Conservation (phyloP, 2,797 vertebrate genomes). For the Nasua narica region DNA sequence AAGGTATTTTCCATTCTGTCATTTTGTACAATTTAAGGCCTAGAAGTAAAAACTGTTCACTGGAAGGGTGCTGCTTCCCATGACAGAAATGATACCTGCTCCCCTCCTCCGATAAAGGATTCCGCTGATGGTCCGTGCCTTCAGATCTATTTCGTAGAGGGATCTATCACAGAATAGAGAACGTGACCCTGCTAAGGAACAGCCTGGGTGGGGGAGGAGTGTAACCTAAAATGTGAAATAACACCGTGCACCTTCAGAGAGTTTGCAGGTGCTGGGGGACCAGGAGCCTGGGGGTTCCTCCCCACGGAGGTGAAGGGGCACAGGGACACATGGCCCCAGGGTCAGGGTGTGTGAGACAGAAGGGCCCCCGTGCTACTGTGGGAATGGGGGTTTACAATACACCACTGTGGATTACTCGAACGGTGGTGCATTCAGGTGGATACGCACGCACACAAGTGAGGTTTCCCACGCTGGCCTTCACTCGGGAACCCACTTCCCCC, state of each 20-base stretch:
- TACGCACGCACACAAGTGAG: neutral
- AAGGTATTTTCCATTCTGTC: slow-evolving; percentile 49
- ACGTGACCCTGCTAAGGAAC: neutral
- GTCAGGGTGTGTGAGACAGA: neutral
- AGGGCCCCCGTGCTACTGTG: neutral
- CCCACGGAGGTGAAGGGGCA: neutral
- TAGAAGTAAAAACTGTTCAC: neutral
- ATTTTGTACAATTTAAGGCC: slow-evolving; percentile 26
- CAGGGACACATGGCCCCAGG: neutral
- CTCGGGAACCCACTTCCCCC: neutral
- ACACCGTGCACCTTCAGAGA: neutral
- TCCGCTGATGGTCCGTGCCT: neutral
- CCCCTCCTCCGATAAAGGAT: neutral
- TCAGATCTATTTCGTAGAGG: neutral
- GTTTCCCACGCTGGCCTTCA: neutral
- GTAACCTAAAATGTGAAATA: neutral
- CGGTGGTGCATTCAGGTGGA: fast-evolving
- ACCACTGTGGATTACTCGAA: neutral
- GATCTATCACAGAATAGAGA: neutral
- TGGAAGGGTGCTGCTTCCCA: neutral
- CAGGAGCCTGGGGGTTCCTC: neutral
- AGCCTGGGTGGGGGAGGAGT: neutral
- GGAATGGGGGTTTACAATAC: neutral
- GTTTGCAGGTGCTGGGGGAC: neutral
- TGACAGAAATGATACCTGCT: neutral